Evolutionary conservation across 2,888 invertebrate species (phyloP).

Genomic region (Acholoe squamosa): DNA sequence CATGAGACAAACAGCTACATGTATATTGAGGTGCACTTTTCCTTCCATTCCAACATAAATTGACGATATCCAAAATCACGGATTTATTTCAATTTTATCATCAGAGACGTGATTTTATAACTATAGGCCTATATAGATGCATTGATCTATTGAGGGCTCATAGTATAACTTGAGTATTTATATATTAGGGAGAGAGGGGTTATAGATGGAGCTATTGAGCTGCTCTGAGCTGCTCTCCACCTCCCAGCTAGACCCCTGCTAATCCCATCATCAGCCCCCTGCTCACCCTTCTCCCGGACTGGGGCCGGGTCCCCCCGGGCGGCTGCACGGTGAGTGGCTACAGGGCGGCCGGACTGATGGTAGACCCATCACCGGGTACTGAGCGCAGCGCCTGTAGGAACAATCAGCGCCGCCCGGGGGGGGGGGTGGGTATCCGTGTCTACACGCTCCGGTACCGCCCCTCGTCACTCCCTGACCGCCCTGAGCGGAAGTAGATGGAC

Average conservation of each 20-base stretch:
- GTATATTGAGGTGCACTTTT: too few species aligned
- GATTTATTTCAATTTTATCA: too few species aligned
- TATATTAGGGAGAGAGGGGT: neutral
- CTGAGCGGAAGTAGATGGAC: too few species aligned
- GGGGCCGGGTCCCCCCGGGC: neutral
- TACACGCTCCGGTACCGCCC: constrained; percentile 20
- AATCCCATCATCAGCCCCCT: neutral
- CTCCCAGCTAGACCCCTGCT: neutral
- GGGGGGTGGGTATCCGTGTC: neutral
- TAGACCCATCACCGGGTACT: neutral
- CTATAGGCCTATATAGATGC: too few species aligned
- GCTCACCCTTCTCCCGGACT: neutral
- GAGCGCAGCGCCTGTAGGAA: neutral
- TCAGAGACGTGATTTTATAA: too few species aligned
- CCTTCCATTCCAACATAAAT: too few species aligned
- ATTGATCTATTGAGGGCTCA: too few species aligned
- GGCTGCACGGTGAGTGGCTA: constrained; percentile 35
- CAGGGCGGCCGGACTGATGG: constrained; percentile 23
- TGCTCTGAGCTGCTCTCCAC: neutral
- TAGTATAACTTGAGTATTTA: too few species aligned
- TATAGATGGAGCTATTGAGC: neutral
- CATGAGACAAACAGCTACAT: too few species aligned
- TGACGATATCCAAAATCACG: too few species aligned
- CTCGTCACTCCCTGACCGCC: neutral
- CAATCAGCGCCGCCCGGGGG: neutral